Percentiles rank a stretch among this genome's conserved stretches.
phyloP scores from a whole-genome alignment of 2,113 vertebrate genomes.

The human region DNA sequence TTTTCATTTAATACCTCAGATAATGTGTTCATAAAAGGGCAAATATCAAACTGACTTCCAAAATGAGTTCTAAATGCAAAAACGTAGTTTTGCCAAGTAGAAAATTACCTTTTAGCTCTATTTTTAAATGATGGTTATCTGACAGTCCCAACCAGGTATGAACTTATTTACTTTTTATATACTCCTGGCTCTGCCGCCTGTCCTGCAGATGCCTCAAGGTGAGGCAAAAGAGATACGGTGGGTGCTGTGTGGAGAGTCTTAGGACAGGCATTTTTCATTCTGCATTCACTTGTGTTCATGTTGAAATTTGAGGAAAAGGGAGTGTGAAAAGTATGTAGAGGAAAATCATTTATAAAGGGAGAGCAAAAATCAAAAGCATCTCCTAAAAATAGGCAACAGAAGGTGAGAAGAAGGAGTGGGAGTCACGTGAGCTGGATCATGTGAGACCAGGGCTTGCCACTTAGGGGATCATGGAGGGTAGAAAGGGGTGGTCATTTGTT shows the following conservation, averaged over 20 bases:
- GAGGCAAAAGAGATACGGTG: neutral
- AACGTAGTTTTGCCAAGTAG: neutral
- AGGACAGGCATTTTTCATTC: neutral
- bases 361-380: neutral
- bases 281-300: neutral
- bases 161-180: neutral
- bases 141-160: neutral
- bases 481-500: neutral
- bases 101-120: neutral
- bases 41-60: conserved; percentile 7
- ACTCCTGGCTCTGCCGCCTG: neutral
- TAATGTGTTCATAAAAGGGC: neutral
- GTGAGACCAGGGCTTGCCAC: neutral
- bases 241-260: neutral
- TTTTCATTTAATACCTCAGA: neutral
- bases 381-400: neutral
- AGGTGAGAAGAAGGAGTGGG: neutral
- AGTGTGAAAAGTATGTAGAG: neutral
- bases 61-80: neutral
- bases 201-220: neutral
- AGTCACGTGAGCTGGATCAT: accelerated
- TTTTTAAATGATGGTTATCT: neutral
- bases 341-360: neutral
- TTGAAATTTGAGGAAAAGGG: neutral
- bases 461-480: accelerated